Evolutionary conservation across 2,797 vertebrate species (phyloP).

Genomic region (Psittacula derbiana): DNA sequence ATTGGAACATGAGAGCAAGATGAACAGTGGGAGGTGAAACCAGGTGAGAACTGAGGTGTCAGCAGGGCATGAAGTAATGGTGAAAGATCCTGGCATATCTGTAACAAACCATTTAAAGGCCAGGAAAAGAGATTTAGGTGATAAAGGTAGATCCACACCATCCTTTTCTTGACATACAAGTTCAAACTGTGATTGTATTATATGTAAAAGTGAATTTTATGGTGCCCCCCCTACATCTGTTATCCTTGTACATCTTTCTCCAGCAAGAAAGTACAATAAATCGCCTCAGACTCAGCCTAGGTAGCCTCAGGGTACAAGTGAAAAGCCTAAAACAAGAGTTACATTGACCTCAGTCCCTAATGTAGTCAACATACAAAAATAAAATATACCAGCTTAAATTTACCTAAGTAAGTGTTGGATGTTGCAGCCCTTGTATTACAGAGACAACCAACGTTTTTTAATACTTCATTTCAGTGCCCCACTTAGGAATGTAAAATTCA

Average conservation of each 20-base stretch:
- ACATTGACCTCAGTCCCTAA: neutral
- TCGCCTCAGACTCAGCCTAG: neutral
- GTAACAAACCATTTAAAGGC: neutral
- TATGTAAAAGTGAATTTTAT: neutral
- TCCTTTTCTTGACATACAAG: neutral
- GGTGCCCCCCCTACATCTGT: neutral
- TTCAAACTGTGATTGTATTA: neutral
- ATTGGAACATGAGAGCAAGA: rapidly evolving
- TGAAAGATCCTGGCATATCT: neutral
- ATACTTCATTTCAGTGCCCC: neutral
- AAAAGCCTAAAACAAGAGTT: neutral
- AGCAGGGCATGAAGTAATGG: neutral
- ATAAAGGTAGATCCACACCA: neutral
- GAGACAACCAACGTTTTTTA: neutral
- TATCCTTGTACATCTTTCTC: neutral
- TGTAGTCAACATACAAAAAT: neutral
- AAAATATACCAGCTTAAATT: neutral
- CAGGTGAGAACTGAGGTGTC: neutral
- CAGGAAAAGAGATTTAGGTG: neutral
- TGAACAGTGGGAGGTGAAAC: neutral
- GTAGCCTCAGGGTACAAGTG: neutral
- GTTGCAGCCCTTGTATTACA: neutral
- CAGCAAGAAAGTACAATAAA: neutral
- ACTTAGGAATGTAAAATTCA: neutral
- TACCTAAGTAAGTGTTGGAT: neutral